A percentile compares a stretch with the other conserved stretches of the same genome.
These are phyloP conservation scores for Nebria brevicollis DNA, from an alignment of 2,888 invertebrate species.

Conservation along the genomic window DNA sequence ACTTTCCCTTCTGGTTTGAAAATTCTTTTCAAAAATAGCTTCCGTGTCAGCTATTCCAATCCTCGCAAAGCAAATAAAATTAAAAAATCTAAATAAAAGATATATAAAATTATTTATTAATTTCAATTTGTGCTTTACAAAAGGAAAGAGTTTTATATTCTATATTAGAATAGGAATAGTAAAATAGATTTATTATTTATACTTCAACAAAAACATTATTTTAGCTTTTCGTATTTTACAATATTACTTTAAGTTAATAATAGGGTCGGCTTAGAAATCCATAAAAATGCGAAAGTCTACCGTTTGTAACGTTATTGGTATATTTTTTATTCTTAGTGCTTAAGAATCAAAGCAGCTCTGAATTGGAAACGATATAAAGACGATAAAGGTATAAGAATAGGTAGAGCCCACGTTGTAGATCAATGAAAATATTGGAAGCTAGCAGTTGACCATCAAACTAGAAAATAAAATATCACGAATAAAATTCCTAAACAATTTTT, in stretches of 20 bases:
- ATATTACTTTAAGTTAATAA: not conserved
- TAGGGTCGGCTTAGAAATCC: no score
- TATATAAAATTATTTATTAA: no score
- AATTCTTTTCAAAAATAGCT: no score
- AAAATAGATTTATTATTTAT: not conserved
- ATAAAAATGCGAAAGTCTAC: not conserved
- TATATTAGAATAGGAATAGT: no score
- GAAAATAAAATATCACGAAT: not conserved
- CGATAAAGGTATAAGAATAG: conserved; percentile 12
- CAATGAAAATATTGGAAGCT: not conserved
- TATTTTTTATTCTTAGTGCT: not conserved
- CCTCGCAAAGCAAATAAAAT: no score
- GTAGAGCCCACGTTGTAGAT: conserved; percentile 11
- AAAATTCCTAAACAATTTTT: not conserved
- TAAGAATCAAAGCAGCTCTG: conserved; percentile 19
- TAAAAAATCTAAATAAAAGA: not conserved
- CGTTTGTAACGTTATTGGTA: not conserved
- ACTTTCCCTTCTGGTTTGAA: no score
- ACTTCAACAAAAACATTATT: not conserved
- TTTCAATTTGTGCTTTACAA: no score
- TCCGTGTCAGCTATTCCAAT: no score
- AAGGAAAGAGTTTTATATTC: no score
- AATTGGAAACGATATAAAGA: conserved; percentile 10
- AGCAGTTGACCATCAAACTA: not conserved
- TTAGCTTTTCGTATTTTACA: not conserved